Evolutionary conservation across 2,888 invertebrate genomes (phyloP).

Genomic region (Drosophila greeni): DNA sequence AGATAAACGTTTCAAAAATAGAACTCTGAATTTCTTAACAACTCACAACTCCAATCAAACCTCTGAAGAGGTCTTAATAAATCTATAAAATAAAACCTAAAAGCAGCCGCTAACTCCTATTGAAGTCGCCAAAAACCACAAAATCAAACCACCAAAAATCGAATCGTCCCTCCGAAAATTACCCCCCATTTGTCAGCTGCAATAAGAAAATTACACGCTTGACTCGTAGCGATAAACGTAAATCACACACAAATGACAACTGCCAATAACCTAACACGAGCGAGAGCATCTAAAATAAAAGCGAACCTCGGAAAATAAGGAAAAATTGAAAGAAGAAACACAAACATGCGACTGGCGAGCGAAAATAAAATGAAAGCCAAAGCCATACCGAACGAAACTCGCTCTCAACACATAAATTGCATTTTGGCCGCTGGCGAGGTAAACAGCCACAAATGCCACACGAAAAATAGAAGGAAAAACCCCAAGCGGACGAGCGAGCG

Average conservation of each 20-base stretch:
- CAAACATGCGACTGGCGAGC: constrained; percentile 26
- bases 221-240: constrained; percentile 63
- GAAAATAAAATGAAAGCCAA: constrained; percentile 27
- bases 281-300: constrained; percentile 39
- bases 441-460: constrained; percentile 68
- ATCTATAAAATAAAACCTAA: no score
- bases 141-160: not conserved
- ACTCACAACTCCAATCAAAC: no score
- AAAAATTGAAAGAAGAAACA: constrained; percentile 15
- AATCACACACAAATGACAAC: constrained; percentile 69
- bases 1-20: not conserved
- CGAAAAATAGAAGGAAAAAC: constrained; percentile 32
- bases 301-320: constrained; percentile 29
- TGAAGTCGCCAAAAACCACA: not conserved
- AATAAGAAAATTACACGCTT: constrained; percentile 60
- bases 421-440: constrained; percentile 70
- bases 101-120: no score
- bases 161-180: not conserved
- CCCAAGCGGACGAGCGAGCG: not conserved
- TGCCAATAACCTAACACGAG: constrained; percentile 58
- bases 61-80: no score
- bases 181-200: constrained; percentile 14
- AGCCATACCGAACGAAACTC: constrained; percentile 19
- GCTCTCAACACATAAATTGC: constrained; percentile 68
- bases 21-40: no score